phyloP scores from a whole-genome alignment of 2,888 invertebrate genomes.

The Bedellia somnulentella region DNA sequence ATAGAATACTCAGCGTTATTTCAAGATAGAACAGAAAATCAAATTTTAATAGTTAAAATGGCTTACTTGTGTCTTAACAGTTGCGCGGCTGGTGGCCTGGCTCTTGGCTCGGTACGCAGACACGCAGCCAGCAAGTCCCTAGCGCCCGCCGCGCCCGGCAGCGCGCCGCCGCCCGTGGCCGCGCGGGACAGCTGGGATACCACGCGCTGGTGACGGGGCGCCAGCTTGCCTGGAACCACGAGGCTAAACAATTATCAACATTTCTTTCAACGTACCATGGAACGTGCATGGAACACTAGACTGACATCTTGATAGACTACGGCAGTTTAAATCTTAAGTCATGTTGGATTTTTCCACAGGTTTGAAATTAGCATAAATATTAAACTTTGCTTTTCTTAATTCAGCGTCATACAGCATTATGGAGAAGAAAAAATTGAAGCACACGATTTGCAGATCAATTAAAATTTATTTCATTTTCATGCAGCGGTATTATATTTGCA shows the following conservation, averaged over 20 bases:
- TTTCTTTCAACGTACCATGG: not conserved
- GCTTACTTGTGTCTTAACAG: slow-evolving; percentile 64
- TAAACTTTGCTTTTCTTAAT: too few relatives aligned
- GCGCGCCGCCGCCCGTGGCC: slow-evolving; percentile 17
- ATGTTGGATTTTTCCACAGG: too few relatives aligned
- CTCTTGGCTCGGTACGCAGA: slow-evolving; percentile 65
- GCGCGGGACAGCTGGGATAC: slow-evolving; percentile 40
- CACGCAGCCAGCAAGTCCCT: slow-evolving; percentile 56
- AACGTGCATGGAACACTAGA: not conserved
- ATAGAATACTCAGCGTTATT: too few relatives aligned
- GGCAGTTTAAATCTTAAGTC: too few relatives aligned
- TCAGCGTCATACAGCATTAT: too few relatives aligned
- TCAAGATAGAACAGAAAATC: not conserved
- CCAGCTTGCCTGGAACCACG: slow-evolving; percentile 33
- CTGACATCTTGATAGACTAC: too few relatives aligned
- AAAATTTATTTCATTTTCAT: too few relatives aligned
- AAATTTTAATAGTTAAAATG: slow-evolving; percentile 11
- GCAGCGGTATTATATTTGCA: too few relatives aligned
- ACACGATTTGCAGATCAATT: too few relatives aligned
- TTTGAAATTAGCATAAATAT: too few relatives aligned
- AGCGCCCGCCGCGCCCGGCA: slow-evolving; percentile 30
- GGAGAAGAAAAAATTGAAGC: too few relatives aligned
- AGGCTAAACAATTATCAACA: not conserved
- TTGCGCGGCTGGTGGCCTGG: slow-evolving; percentile 63
- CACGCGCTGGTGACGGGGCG: slow-evolving; percentile 47